Evolutionary conservation across 2,888 invertebrate species (phyloP).

Genomic region (Coronaproctus castanopsis): DNA sequence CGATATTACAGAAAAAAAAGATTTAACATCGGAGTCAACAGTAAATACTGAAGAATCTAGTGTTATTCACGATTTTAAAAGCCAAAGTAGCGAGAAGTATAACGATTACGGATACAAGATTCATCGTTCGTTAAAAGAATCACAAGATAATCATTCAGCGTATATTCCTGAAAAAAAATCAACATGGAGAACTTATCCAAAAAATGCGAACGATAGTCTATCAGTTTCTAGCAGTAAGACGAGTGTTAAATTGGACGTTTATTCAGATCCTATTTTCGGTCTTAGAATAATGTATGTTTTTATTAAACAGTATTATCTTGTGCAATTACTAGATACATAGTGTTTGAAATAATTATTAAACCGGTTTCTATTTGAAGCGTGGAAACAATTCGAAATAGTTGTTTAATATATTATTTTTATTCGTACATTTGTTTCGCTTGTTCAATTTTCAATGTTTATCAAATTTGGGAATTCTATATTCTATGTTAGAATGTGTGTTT

Average conservation of each 20-base stretch:
- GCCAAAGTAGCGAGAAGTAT: slow-evolving; percentile 4
- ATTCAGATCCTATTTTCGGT: slow-evolving; percentile 52
- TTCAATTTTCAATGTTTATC: too few species aligned
- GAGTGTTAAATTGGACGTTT: slow-evolving; percentile 4
- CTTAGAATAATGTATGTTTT: slow-evolving; percentile 41
- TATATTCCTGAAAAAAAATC: neutral
- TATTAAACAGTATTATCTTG: neutral
- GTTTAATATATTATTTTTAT: too few species aligned
- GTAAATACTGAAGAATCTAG: neutral
- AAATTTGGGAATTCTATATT: too few species aligned
- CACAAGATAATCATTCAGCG: neutral
- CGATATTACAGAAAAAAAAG: neutral
- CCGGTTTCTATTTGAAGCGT: too few species aligned
- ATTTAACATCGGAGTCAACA: neutral
- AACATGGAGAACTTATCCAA: slow-evolving; percentile 2
- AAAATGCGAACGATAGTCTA: neutral
- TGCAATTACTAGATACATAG: neutral
- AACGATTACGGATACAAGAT: slow-evolving; percentile 8
- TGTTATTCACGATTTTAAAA: neutral
- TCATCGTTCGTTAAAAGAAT: slow-evolving; percentile 5
- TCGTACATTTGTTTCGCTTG: too few species aligned
- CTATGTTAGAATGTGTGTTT: too few species aligned
- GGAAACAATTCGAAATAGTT: too few species aligned
- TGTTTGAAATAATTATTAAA: too few species aligned
- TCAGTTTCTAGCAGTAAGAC: neutral